A percentile compares a stretch with the other conserved stretches of the same genome.
Evolutionary conservation across 1,140 invertebrate genomes (phyloP).

Genomic region (Drosophila punjabiensis): DNA sequence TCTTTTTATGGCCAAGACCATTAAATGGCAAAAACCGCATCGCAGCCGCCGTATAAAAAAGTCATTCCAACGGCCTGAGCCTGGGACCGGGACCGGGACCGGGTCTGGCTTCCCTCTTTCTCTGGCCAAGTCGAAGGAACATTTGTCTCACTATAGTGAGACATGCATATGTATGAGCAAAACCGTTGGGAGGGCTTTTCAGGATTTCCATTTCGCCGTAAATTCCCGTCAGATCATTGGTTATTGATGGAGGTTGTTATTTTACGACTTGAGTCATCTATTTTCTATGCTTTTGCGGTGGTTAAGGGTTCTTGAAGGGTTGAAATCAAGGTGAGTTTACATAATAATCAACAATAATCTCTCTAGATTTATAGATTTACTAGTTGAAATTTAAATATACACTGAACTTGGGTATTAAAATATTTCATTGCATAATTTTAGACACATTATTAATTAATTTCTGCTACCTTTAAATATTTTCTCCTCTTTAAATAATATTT

Average conservation of each 20-base stretch:
- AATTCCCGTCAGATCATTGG: conserved; percentile 5
- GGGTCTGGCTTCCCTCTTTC: neutral
- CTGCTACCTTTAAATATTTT: neutral
- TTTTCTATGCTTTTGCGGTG: neutral
- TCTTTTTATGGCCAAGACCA: conserved; percentile 66
- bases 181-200: conserved; percentile 18
- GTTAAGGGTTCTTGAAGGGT: neutral
- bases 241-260: neutral
- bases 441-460: neutral
- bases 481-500: neutral
- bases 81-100: neutral
- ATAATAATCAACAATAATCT: neutral
- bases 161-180: conserved; percentile 25
- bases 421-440: neutral
- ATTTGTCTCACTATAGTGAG: conserved; percentile 41
- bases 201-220: conserved; percentile 7
- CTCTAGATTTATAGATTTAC: no score
- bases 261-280: neutral
- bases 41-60: conserved; percentile 58
- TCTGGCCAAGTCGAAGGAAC: conserved; percentile 23
- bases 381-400: neutral
- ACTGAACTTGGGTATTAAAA: neutral
- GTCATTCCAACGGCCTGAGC: conserved; percentile 22
- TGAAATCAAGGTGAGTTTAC: conserved; percentile 1
- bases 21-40: conserved; percentile 71